Base-by-base conservation (phyloP, 2,888 invertebrate genomes). In the Leptopterna dolabrata region DNA sequence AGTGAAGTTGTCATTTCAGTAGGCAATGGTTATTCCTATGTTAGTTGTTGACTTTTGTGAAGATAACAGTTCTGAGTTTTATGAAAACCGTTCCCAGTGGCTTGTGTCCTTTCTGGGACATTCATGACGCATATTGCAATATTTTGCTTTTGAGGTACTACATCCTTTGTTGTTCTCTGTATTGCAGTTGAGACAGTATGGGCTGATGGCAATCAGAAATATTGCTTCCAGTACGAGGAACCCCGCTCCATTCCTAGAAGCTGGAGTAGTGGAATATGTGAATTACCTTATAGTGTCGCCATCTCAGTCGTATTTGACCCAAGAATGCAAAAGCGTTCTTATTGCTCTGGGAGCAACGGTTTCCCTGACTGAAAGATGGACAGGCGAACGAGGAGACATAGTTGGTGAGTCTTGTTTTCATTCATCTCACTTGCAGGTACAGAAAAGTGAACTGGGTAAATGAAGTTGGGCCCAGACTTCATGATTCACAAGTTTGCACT, bases 191-290 rank as follows among this genome's bases (percentile, higher is more conserved):
- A n/a, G 43, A n/a, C 19, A 29, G 1, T 36, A 63, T 16, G 83
- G 83, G 4, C 63, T 70, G 4, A n/a, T 83, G 83, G 83, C 83
- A 0, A 19, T 83, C 30, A 2, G 83, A 41, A 83, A 83, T 14
- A 70, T 83, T 11, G 83, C 83, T 1, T 30, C 83, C 2, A 63
- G 41, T n/a, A 41, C 0, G 0, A 70, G 41, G 16, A 7, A 14
- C 1, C 0, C 7, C 0, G 41, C 70, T 19, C 43, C 70, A n/a
- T 83, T 83, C 24, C 43, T 70, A 19, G 83, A 83, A 7, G 6
- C 9, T 41, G 63, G 41, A 11, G 71, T 83, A 0, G 41, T 0
- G 6, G 83, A 83, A 14, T 13, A 41, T 0, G 36, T 70, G 14
- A 41, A 63, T 13, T 30, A 30, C 16, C 6, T 83, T 0, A 2